These are phyloP conservation scores for Nasonovia ribisnigri DNA, from an alignment of 2,888 invertebrate genomes.

Conservation along the genomic window DNA sequence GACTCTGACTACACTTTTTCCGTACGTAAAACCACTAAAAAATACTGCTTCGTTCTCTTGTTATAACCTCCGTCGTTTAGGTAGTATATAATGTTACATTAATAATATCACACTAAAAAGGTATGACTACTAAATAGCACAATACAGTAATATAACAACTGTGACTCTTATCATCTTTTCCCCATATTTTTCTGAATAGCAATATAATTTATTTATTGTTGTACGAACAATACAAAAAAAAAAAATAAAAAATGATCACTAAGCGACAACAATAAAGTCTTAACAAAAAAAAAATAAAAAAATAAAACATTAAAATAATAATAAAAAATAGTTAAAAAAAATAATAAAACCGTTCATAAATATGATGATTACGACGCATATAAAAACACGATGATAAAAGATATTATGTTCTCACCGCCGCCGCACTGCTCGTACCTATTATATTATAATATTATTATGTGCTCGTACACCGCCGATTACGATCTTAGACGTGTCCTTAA, in stretches of 20 bases:
- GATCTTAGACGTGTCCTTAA: slow-evolving; percentile 35
- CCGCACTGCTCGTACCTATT: neutral
- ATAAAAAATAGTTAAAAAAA: neutral
- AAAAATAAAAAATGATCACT: neutral
- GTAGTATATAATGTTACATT: neutral
- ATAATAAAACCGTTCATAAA: slow-evolving; percentile 13
- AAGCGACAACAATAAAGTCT: neutral
- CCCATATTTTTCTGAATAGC: neutral
- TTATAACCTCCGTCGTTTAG: neutral
- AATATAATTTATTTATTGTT: neutral
- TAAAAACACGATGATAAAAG: neutral
- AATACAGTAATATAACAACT: neutral
- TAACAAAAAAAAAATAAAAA: neutral
- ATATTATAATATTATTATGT: neutral
- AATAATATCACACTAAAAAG: neutral
- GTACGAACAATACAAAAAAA: neutral
- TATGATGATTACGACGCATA: slow-evolving; percentile 5
- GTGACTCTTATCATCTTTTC: neutral
- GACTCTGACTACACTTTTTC: neutral
- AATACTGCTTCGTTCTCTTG: neutral
- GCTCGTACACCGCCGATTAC: neutral
- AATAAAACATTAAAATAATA: neutral
- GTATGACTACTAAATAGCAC: neutral
- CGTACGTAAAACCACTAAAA: neutral
- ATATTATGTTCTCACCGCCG: neutral